These are phyloP conservation scores for Tychaedon coryphoeus DNA, from an alignment of 2,113 vertebrate species.

Conservation along the genomic window DNA sequence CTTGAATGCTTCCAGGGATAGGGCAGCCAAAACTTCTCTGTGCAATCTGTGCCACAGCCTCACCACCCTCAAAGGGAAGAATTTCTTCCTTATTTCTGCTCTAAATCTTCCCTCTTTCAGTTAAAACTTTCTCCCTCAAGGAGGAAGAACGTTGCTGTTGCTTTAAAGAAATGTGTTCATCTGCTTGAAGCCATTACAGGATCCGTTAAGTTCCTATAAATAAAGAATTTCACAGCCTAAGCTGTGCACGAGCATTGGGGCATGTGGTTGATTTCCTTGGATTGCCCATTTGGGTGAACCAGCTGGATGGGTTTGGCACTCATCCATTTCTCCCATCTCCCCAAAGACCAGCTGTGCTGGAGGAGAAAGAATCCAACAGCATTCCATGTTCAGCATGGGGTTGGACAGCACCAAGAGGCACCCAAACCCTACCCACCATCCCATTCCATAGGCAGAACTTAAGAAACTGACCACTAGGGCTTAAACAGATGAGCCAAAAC, in stretches of 20 bases:
- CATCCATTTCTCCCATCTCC: not conserved
- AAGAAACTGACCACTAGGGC: not conserved
- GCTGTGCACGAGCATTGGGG: not conserved
- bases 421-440: not conserved
- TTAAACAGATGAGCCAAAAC: not conserved
- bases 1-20: not conserved
- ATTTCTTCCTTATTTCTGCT: not conserved
- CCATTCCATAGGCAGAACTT: not conserved
- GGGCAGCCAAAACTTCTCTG: not conserved
- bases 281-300: not conserved
- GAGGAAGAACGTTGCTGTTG: not conserved
- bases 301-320: not conserved
- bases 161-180: not conserved
- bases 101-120: not conserved
- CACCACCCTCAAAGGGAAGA: not conserved
- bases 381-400: not conserved
- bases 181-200: not conserved
- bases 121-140: not conserved
- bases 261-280: not conserved
- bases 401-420: not conserved
- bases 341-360: not conserved
- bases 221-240: not conserved
- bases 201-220: not conserved
- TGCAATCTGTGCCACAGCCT: not conserved
- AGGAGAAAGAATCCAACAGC: not conserved